Conservation (phyloP, 2,797 vertebrate species). For the Jordanella pulchra region DNA sequence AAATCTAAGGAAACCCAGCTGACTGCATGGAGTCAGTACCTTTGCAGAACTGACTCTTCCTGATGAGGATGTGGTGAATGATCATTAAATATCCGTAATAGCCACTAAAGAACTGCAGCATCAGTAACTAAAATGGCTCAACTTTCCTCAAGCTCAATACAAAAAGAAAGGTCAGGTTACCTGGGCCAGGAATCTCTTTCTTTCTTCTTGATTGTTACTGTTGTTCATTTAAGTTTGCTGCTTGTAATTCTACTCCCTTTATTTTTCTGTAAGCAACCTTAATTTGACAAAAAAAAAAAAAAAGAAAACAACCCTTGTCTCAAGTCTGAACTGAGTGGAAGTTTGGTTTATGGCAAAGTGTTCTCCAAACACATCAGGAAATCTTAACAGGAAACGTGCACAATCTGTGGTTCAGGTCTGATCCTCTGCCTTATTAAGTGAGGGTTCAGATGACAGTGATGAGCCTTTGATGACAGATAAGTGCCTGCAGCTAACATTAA, state of each 20-base stretch:
- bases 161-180: too few species aligned
- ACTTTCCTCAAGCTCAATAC: not conserved
- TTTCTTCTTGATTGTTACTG: not conserved
- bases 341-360: constrained; percentile 17
- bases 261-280: not conserved
- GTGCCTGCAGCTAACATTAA: constrained; percentile 66
- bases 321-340: constrained; percentile 4
- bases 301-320: not conserved
- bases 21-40: too few species aligned
- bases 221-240: not conserved
- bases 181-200: too few species aligned
- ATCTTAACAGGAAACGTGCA: constrained; percentile 4
- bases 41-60: too few species aligned
- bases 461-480: constrained; percentile 72
- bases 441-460: constrained; percentile 69
- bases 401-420: constrained; percentile 37
- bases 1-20: too few species aligned
- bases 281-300: not conserved
- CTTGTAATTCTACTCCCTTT: not conserved
- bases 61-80: too few species aligned
- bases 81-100: not conserved
- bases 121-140: not conserved
- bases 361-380: constrained; percentile 1
- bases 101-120: not conserved
- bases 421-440: constrained; percentile 53